phyloP scores from a whole-genome alignment of 2,113 vertebrate genomes.

The Mormyrus iriodes region DNA sequence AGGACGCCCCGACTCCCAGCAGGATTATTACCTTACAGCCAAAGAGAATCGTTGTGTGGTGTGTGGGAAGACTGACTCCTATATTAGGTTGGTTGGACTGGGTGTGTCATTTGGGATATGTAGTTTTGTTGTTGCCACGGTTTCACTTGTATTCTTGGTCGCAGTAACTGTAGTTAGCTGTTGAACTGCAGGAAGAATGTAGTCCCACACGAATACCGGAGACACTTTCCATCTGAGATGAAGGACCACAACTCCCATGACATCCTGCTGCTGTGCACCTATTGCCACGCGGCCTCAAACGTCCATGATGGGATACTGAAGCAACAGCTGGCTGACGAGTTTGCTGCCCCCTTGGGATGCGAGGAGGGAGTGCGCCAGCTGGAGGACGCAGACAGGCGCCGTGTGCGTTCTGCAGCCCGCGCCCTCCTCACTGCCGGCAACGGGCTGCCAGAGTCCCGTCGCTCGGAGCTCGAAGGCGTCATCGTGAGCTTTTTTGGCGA shows the following conservation, averaged over 20 bases:
- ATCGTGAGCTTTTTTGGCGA: slow-evolving; percentile 65
- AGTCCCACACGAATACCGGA: slow-evolving; percentile 89
- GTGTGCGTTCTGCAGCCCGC: slow-evolving; percentile 82
- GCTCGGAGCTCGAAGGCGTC: slow-evolving; percentile 67
- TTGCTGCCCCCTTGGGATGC: slow-evolving; percentile 78
- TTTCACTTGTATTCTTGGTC: neutral
- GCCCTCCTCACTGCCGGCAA: slow-evolving; percentile 77
- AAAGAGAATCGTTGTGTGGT: slow-evolving; percentile 96
- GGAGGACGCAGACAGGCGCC: slow-evolving; percentile 78
- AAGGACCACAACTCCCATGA: slow-evolving; percentile 98
- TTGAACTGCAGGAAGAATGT: slow-evolving; percentile 78
- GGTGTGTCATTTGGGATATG: neutral
- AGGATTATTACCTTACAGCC: slow-evolving; percentile 89
- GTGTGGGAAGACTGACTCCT: slow-evolving; percentile 88
- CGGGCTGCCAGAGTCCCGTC: slow-evolving; percentile 68
- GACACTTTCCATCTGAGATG: slow-evolving; percentile 91
- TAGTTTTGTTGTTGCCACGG: neutral
- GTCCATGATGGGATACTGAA: slow-evolving; percentile 84
- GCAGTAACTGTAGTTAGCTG: neutral
- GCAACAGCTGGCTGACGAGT: slow-evolving; percentile 80
- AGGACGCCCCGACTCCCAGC: slow-evolving; percentile 86
- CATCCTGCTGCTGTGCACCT: slow-evolving; percentile 87
- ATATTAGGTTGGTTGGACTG: slow-evolving; percentile 74
- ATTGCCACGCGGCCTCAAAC: slow-evolving; percentile 88
- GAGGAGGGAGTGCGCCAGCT: slow-evolving; percentile 80